These are phyloP conservation scores for Anthopleura xanthogrammica DNA, from an alignment of 92 coral and sea anemone species.

Conservation along the genomic window DNA sequence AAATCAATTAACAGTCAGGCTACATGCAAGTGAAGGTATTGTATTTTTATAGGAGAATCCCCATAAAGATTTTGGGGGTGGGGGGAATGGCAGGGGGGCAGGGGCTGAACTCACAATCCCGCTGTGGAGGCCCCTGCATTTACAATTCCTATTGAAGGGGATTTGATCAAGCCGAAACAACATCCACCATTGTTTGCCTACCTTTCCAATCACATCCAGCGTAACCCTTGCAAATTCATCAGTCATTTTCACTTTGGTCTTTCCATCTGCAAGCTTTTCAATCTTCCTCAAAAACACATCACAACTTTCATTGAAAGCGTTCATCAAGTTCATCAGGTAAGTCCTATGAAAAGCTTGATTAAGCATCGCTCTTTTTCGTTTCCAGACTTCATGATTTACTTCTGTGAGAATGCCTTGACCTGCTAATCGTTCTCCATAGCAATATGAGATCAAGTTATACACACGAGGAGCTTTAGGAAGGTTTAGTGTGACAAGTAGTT, in stretches of 20 bases:
- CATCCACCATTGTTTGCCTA: not conserved
- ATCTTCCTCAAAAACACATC: slow-evolving; percentile 69
- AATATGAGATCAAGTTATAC: slow-evolving; percentile 38
- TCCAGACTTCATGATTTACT: slow-evolving; percentile 67
- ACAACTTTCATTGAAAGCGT: slow-evolving; percentile 67
- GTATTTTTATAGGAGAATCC: too few relatives aligned
- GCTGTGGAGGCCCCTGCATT: not conserved
- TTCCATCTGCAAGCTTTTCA: slow-evolving; percentile 65
- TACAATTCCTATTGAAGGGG: not conserved
- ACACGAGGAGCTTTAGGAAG: slow-evolving; percentile 49
- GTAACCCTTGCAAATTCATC: slow-evolving; percentile 87
- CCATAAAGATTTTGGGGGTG: too few relatives aligned
- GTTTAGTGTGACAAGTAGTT: slow-evolving; percentile 49
- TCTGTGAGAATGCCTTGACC: slow-evolving; percentile 71
- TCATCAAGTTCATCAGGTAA: slow-evolving; percentile 76
- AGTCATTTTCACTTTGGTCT: slow-evolving; percentile 69
- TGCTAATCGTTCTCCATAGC: slow-evolving; percentile 59
- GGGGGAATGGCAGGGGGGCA: too few relatives aligned
- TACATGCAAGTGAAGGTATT: too few relatives aligned
- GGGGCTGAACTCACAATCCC: too few relatives aligned
- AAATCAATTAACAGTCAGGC: too few relatives aligned
- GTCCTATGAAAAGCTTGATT: slow-evolving; percentile 93
- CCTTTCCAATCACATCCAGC: slow-evolving; percentile 84
- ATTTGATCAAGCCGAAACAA: too few relatives aligned
- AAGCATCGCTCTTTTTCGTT: slow-evolving; percentile 60